A percentile compares a stretch with the other conserved stretches of the same genome.
Evolutionary conservation across 1,140 invertebrate genomes (phyloP).

Genomic region (Lepidostoma basale): DNA sequence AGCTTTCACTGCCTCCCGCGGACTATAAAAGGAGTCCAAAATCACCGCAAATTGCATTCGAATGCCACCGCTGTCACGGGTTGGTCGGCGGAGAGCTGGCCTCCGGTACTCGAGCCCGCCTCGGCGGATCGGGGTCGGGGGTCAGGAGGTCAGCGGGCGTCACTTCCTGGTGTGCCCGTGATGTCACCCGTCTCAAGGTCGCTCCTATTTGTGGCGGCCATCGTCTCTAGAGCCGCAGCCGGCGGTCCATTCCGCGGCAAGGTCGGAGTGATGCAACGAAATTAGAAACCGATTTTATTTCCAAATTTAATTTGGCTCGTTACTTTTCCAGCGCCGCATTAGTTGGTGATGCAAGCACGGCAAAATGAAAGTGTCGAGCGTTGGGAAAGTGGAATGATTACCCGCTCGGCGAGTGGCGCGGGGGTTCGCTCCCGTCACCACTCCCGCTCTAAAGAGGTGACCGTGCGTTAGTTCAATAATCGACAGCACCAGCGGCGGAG

Average conservation of each 20-base stretch:
- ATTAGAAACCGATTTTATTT: conserved; percentile 25
- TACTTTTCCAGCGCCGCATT: conserved; percentile 14
- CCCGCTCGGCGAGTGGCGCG: background rate
- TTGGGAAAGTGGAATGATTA: conserved; percentile 20
- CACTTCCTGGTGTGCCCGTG: background rate
- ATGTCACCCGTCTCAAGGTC: background rate
- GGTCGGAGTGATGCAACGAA: conserved; percentile 16
- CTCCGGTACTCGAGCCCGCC: background rate
- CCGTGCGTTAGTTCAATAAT: too few relatives aligned
- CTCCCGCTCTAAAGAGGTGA: too few relatives aligned
- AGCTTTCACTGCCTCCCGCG: conserved; percentile 22
- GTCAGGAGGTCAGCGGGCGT: background rate
- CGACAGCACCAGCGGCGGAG: too few relatives aligned
- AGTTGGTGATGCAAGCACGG: conserved; percentile 9
- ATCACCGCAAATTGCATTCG: conserved; percentile 25
- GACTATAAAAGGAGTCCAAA: conserved; percentile 27
- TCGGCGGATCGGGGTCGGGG: background rate
- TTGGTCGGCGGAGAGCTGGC: background rate
- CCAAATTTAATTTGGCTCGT: conserved; percentile 14
- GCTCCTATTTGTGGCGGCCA: background rate
- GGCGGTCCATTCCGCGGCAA: too few relatives aligned
- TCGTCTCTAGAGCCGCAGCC: background rate
- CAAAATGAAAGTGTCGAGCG: conserved; percentile 22
- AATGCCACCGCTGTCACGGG: conserved; percentile 3
- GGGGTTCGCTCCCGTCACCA: too few relatives aligned